These are phyloP conservation scores for Trinorchestia longiramus DNA, from an alignment of 1,140 invertebrate species.

Conservation along the genomic window DNA sequence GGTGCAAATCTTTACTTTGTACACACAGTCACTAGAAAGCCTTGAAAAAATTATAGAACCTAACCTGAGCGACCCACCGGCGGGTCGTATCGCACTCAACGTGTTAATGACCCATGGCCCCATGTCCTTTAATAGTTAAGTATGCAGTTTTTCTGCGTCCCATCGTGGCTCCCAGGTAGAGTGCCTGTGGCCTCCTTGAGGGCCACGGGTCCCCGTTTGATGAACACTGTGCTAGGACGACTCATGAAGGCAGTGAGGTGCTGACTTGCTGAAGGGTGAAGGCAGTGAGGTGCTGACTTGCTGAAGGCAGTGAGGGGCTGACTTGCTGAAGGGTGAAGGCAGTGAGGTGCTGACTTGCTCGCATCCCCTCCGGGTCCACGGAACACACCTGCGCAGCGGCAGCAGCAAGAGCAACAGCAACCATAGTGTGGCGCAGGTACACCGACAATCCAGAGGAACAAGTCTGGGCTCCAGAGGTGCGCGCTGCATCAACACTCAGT, in stretches of 20 bases:
- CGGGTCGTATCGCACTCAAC: too few relatives aligned
- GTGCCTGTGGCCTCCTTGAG: background rate
- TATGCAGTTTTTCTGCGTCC: too few relatives aligned
- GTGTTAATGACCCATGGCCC: too few relatives aligned
- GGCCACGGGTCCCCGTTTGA: background rate
- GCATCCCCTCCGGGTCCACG: background rate
- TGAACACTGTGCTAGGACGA: background rate
- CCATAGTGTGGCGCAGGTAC: background rate
- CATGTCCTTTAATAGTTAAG: too few relatives aligned
- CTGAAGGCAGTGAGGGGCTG: too few relatives aligned
- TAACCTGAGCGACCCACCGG: too few relatives aligned
- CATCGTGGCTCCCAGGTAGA: too few relatives aligned
- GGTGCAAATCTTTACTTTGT: too few relatives aligned
- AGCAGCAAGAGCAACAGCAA: background rate
- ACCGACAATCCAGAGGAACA: conserved; percentile 38
- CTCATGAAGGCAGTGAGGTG: background rate
- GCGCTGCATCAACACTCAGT: background rate
- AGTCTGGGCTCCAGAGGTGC: conserved; percentile 13
- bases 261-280: background rate
- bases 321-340: background rate
- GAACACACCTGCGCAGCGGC: background rate
- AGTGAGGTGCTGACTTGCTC: background rate
- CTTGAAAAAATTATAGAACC: too few relatives aligned
- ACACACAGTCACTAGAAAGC: too few relatives aligned
- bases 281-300: background rate